Evolutionary conservation across 1,140 invertebrate genomes (phyloP), one percentile per base, ranked within the genome.

Genomic region (Geopemphigus sp.): DNA sequence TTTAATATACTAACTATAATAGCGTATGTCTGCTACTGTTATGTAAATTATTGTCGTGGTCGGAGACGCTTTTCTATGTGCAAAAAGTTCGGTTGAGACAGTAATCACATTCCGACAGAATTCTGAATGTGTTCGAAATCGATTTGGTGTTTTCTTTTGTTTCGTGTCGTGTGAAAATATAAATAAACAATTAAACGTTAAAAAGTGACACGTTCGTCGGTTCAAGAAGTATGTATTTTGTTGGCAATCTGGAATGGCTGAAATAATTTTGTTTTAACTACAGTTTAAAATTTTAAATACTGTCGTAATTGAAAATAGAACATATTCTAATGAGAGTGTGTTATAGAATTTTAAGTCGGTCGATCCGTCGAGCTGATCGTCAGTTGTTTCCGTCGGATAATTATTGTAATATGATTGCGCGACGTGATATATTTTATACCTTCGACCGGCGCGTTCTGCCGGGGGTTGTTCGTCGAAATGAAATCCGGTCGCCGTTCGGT

Each of bases 141-240:
- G 68, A 54, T 54, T 63, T 54, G 50, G 50, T 29, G 26, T 17
- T 72, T 19, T 53, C 24, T 54, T 14, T 29, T 29, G 66, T 72
- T 54, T 72, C 15, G 66, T 68, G 66, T 68, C 32, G 29, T 54
- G 50, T 72, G 68, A 53, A 72, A 72, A 72, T 10, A 17, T 29
- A 54, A 72, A 66, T 24, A 22, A 39, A n/a, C 54, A 72, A 54
- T n/a, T 72, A 72, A 53, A 70, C 53, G 66, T 70, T 22, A 53
- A 59, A 59, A 78, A 78, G 74, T 78, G 56, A 61, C 74, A 78
- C 74, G 56, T 57, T 78, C 56, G 74, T 47, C 39, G 57, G 56
- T 78, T 61, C 32, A 47, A 78, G 63, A 78, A 78, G 74, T 78
- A 78, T 63, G 74, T 78, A 78, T 78, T 78, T 47, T 61, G 32